These are phyloP conservation scores for Zaprionus inermis DNA, from an alignment of 1,140 invertebrate species.

Conservation along the genomic window DNA sequence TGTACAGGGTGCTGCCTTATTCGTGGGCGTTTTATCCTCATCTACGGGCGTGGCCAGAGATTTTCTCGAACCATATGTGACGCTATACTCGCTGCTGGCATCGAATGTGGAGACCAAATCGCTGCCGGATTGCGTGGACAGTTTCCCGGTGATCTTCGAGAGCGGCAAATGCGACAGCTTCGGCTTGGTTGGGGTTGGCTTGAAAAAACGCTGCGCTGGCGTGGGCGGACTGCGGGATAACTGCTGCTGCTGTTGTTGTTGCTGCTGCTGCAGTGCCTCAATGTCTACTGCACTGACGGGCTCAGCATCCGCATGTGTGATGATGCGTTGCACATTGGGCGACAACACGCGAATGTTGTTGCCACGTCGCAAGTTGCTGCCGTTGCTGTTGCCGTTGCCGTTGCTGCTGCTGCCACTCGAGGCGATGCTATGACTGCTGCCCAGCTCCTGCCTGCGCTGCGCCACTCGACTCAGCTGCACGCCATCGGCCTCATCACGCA, in stretches of 20 bases:
- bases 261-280: slow-evolving; percentile 65
- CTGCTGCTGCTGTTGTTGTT: slow-evolving; percentile 32
- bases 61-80: slow-evolving; percentile 2
- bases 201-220: slow-evolving; percentile 54
- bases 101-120: slow-evolving; percentile 79
- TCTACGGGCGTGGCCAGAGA: slow-evolving; percentile 34
- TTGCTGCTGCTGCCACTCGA: slow-evolving; percentile 47
- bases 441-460: slow-evolving; percentile 60
- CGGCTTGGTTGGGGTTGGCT: slow-evolving; percentile 52
- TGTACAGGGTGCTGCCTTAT: slow-evolving; percentile 52
- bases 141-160: slow-evolving; percentile 77
- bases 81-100: slow-evolving; percentile 60
- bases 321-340: slow-evolving; percentile 80
- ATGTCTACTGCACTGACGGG: slow-evolving; percentile 71
- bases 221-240: slow-evolving; percentile 33
- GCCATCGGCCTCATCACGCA: slow-evolving; percentile 72
- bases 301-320: slow-evolving; percentile 72
- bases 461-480: slow-evolving; percentile 67
- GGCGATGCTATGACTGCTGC: slow-evolving; percentile 68
- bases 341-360: slow-evolving; percentile 78
- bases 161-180: slow-evolving; percentile 78
- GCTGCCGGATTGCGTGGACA: slow-evolving; percentile 78
- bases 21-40: slow-evolving; percentile 77
- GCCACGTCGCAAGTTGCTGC: slow-evolving; percentile 53
- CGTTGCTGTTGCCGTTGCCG: slow-evolving; percentile 7